phyloP scores from a whole-genome alignment of 92 coral and sea anemone genomes.

The Porites cylindrica region DNA sequence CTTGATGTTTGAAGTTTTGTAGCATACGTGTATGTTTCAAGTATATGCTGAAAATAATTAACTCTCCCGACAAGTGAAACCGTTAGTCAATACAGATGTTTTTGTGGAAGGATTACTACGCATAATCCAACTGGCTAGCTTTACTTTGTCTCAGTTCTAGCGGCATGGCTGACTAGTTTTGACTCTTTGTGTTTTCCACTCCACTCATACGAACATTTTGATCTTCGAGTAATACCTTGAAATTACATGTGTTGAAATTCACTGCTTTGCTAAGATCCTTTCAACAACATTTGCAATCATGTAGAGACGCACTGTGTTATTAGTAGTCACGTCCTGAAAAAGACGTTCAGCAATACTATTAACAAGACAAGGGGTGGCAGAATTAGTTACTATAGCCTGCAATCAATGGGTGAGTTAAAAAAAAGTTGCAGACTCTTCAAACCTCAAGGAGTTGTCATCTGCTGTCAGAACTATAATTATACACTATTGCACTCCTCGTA shows the following conservation, averaged over 20 bases:
- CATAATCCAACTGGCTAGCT: constrained; percentile 8
- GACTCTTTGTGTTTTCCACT: background rate
- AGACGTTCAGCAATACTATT: background rate
- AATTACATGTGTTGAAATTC: background rate
- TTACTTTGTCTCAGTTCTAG: constrained; percentile 6
- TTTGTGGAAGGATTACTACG: constrained; percentile 14
- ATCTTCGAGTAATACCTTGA: background rate
- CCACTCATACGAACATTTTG: background rate
- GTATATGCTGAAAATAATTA: background rate
- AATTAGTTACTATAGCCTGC: background rate
- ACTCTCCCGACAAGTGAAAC: background rate
- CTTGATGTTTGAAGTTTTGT: too few relatives aligned
- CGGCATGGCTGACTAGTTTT: background rate
- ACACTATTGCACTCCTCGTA: background rate
- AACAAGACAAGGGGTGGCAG: too few relatives aligned
- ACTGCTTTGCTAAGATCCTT: background rate
- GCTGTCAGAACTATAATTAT: background rate
- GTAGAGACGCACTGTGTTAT: background rate
- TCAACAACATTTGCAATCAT: background rate
- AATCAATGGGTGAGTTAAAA: too few relatives aligned
- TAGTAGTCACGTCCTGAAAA: background rate
- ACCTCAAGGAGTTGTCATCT: background rate
- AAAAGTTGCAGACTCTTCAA: background rate
- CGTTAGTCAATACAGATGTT: background rate
- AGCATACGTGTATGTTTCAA: too few relatives aligned